Evolutionary conservation across 2,888 invertebrate genomes (phyloP).

Genomic region (Germaria angustata): DNA sequence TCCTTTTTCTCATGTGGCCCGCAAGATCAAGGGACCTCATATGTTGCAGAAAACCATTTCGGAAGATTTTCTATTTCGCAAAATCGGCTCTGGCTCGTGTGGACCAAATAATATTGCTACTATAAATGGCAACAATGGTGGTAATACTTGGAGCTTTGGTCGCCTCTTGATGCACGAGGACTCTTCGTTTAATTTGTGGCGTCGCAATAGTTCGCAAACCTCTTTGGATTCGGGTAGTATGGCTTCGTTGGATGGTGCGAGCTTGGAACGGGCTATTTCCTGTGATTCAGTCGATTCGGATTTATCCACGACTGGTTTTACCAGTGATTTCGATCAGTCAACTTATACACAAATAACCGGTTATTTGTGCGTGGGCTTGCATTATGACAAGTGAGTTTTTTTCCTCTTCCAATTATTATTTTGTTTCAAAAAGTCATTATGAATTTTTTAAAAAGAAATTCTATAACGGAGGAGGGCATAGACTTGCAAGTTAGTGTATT

Average conservation of each 20-base stretch:
- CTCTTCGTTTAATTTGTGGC: conserved; percentile 74
- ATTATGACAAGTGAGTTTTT: conserved; percentile 86
- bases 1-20: conserved; percentile 75
- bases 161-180: conserved; percentile 76
- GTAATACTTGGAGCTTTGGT: conserved; percentile 75
- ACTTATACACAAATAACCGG: conserved; percentile 85
- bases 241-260: conserved; percentile 76
- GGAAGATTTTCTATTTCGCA: conserved; percentile 78
- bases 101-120: conserved; percentile 26
- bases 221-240: conserved; percentile 73
- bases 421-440: too few species aligned
- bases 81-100: conserved; percentile 68
- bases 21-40: conserved; percentile 76
- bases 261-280: conserved; percentile 84
- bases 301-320: conserved; percentile 83
- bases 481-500: conserved; percentile 84
- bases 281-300: conserved; percentile 91
- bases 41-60: conserved; percentile 79
- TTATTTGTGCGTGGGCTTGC: conserved; percentile 87
- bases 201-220: conserved; percentile 77
- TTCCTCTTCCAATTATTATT: too few species aligned
- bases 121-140: conserved; percentile 50
- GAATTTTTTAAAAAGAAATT: conserved; percentile 72
- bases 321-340: conserved; percentile 86
- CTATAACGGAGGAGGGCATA: conserved; percentile 75